phyloP scores from a whole-genome alignment of 2,113 vertebrate species.

The Cardinalis cardinalis region DNA sequence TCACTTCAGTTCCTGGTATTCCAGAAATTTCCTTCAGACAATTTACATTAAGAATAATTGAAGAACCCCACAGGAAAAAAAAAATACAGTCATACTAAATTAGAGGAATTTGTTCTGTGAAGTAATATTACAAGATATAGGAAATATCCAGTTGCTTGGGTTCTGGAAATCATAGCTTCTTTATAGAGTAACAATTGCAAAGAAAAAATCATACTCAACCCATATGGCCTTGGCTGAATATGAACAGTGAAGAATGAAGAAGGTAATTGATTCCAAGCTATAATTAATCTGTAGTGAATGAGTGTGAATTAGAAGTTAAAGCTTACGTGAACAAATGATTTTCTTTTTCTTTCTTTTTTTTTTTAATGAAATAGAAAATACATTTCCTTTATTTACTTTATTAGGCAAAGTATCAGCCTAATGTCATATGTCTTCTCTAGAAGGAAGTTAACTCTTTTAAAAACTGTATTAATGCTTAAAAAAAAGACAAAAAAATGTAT shows the following conservation, averaged over 20 bases:
- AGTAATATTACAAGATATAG: not conserved
- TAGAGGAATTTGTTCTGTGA: not conserved
- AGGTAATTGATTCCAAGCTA: not conserved
- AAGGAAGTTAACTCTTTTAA: not conserved
- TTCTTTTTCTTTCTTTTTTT: too few species aligned
- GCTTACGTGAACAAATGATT: not conserved
- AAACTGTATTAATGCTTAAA: not conserved
- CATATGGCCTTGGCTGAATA: not conserved
- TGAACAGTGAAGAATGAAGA: not conserved
- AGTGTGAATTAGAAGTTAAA: not conserved
- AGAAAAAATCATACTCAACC: not conserved
- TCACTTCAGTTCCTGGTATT: not conserved
- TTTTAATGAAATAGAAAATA: not conserved
- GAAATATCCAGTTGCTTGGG: not conserved
- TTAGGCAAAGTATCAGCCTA: not conserved
- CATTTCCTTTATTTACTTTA: not conserved
- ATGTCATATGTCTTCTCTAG: not conserved
- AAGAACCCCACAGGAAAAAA: not conserved
- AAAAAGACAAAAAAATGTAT: not conserved
- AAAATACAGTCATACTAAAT: not conserved
- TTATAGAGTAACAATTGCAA: not conserved
- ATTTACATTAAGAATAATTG: not conserved
- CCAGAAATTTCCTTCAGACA: not conserved
- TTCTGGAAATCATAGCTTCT: not conserved
- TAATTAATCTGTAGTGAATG: not conserved